Conservation (phyloP, 2,888 invertebrate species). For the Taenaris catops region DNA sequence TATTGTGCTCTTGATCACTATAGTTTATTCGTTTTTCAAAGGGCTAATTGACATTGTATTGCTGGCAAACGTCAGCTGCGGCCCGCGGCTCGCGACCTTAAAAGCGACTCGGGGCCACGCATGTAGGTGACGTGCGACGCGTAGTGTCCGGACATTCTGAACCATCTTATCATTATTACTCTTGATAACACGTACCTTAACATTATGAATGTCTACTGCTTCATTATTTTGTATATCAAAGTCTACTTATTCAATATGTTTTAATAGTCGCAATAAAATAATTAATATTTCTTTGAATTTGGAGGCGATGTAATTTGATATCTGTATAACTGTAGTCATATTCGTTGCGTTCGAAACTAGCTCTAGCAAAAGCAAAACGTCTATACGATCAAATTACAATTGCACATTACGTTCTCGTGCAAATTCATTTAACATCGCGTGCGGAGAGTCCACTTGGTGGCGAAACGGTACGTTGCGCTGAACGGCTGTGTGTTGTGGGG, state of each 20-base stretch:
- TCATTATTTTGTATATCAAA: too few species aligned
- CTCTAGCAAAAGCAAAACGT: constrained; percentile 7
- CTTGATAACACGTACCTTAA: constrained; percentile 8
- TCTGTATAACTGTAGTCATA: not conserved
- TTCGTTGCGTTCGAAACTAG: constrained; percentile 36
- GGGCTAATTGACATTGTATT: constrained; percentile 76
- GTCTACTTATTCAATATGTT: too few species aligned
- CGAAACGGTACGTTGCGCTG: constrained; percentile 56
- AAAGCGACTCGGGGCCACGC: constrained; percentile 66
- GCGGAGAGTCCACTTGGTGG: constrained; percentile 28
- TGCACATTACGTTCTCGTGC: constrained; percentile 25
- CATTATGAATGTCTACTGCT: not conserved
- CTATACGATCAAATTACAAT: constrained; percentile 22
- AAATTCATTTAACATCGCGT: constrained; percentile 33
- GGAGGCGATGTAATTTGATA: constrained; percentile 8
- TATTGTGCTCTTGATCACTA: too few species aligned
- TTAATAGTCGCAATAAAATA: too few species aligned
- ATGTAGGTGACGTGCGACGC: constrained; percentile 44
- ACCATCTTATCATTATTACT: constrained; percentile 6
- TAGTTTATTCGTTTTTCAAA: too few species aligned
- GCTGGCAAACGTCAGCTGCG: constrained; percentile 67
- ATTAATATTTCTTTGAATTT: too few species aligned
- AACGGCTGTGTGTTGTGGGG: constrained; percentile 31
- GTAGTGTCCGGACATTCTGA: constrained; percentile 17
- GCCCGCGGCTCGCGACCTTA: constrained; percentile 56